Conservation (phyloP, 2,888 invertebrate species). For the Notodonta dromedarius region DNA sequence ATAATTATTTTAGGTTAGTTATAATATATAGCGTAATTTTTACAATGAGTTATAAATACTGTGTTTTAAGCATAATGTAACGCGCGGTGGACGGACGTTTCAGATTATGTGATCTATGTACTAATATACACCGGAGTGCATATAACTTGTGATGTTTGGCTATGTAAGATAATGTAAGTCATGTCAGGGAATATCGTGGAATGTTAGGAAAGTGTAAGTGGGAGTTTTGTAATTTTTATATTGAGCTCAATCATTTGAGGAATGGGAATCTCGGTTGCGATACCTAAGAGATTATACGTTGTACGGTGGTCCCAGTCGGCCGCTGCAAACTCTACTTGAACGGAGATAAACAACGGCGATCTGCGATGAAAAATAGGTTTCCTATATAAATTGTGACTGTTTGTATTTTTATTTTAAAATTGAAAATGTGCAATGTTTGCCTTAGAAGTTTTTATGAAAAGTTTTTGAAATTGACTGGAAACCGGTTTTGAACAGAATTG, state of each 20-base stretch:
- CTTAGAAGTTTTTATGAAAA: no score
- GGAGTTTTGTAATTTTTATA: slow-evolving; percentile 59
- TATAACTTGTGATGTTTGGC: slow-evolving; percentile 76
- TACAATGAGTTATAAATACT: slow-evolving; percentile 47
- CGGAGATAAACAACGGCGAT: no score
- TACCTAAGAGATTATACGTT: neutral
- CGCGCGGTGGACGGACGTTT: slow-evolving; percentile 4
- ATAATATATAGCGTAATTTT: slow-evolving; percentile 52
- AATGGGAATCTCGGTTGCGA: slow-evolving; percentile 5
- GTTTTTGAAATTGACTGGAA: no score
- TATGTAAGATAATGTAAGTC: slow-evolving; percentile 75
- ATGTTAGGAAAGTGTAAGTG: slow-evolving; percentile 36
- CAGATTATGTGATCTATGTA: slow-evolving; percentile 25
- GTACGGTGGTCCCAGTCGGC: no score
- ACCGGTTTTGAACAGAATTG: no score
- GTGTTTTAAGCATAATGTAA: slow-evolving; percentile 38
- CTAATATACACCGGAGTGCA: slow-evolving; percentile 49
- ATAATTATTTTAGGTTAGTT: slow-evolving; percentile 69
- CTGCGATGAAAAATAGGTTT: no score
- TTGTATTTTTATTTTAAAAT: no score
- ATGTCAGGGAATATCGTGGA: slow-evolving; percentile 63
- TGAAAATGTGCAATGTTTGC: no score
- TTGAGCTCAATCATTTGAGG: slow-evolving; percentile 33
- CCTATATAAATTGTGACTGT: no score
- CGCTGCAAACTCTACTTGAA: no score